These are phyloP conservation scores for Agrochola lychnidis DNA, from an alignment of 2,888 invertebrate species.

Conservation along the genomic window DNA sequence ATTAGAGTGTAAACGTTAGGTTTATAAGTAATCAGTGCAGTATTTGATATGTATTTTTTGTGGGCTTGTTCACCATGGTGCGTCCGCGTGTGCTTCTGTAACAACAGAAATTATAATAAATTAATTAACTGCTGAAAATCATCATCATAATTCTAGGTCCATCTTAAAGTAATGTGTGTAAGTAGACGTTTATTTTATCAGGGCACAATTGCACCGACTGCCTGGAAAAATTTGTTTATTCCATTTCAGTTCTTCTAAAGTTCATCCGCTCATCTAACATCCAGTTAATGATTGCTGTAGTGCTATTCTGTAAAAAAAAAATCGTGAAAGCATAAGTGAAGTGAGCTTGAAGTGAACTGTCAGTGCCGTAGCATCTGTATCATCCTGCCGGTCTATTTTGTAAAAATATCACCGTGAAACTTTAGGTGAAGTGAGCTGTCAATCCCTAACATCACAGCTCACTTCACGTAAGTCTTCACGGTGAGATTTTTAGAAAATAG, in stretches of 20 bases:
- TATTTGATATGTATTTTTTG: conserved; percentile 86
- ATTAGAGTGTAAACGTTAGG: conserved; percentile 55
- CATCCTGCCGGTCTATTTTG: not conserved
- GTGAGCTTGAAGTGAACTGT: not conserved
- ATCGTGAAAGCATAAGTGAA: not conserved
- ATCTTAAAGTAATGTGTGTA: not conserved
- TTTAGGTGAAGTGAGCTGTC: no score
- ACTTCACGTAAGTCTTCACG: no score
- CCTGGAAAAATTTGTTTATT: not conserved
- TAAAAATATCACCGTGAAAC: no score
- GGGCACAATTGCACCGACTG: not conserved
- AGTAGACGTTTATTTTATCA: not conserved
- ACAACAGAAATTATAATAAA: conserved; percentile 68
- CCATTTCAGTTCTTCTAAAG: not conserved
- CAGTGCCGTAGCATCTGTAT: not conserved
- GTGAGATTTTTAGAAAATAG: no score
- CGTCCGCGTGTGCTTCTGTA: conserved; percentile 80
- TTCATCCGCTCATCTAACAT: not conserved
- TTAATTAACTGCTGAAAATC: not conserved
- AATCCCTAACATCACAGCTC: no score
- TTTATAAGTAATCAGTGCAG: conserved; percentile 82
- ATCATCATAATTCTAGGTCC: not conserved
- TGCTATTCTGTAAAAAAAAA: not conserved
- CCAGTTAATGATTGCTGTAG: not conserved
- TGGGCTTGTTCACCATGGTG: conserved; percentile 81